These are phyloP conservation scores for Epirrhoe alternata DNA, from an alignment of 2,888 invertebrate species.

Conservation along the genomic window DNA sequence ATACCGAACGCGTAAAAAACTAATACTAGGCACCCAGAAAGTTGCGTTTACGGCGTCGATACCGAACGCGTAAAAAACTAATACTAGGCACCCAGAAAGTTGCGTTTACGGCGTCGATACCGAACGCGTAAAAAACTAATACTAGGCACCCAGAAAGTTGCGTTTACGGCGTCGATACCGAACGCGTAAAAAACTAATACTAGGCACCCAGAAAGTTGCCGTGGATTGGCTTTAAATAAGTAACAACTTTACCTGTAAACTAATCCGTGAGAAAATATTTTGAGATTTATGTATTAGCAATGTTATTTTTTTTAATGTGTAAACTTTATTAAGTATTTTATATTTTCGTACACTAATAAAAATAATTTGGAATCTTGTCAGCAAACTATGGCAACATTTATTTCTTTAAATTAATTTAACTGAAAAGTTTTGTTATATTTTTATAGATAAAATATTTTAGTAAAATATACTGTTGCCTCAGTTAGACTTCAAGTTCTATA, in stretches of 20 bases:
- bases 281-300: constrained; percentile 5
- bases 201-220: no score
- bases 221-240: neutral
- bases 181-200: no score
- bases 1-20: no score
- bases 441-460: neutral
- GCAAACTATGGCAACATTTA: neutral
- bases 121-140: no score
- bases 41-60: no score
- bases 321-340: neutral
- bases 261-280: neutral
- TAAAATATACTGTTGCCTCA: neutral
- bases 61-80: no score
- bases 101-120: no score
- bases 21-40: no score
- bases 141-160: no score
- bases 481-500: neutral
- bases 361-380: neutral
- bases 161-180: no score
- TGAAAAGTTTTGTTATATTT: neutral
- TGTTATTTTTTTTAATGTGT: neutral
- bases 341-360: no score
- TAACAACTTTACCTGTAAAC: neutral
- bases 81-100: no score
- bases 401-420: neutral